These are phyloP conservation scores for Eugnorisma glareosa DNA, from an alignment of 2,888 invertebrate species.

Conservation along the genomic window DNA sequence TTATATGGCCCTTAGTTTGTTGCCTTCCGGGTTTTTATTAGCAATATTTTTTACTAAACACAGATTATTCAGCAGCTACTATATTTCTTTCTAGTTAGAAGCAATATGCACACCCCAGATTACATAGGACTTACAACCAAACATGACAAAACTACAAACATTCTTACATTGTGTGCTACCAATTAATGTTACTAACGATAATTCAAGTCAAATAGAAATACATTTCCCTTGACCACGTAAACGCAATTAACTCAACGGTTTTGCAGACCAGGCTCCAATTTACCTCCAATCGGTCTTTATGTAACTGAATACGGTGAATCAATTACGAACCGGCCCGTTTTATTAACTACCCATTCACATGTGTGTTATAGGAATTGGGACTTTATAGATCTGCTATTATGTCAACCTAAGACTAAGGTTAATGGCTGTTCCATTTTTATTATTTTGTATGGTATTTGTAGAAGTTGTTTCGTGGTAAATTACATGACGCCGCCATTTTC, in stretches of 20 bases:
- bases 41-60: not conserved
- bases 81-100: too few species aligned
- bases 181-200: not conserved
- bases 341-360: not conserved
- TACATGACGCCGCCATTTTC: not conserved
- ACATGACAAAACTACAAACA: too few species aligned
- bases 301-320: not conserved
- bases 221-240: not conserved
- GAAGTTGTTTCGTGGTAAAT: too few species aligned
- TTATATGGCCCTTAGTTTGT: too few species aligned
- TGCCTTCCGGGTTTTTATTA: too few species aligned
- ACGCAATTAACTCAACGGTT: not conserved
- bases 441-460: not conserved
- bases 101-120: not conserved
- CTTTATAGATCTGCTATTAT: not conserved
- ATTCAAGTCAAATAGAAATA: not conserved
- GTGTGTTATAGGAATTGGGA: not conserved
- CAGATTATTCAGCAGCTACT: too few species aligned
- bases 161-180: not conserved
- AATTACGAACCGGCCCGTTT: not conserved
- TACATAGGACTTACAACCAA: not conserved
- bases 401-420: not conserved
- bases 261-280: not conserved
- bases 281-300: slow-evolving; percentile 2
- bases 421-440: not conserved